Percentiles rank a stretch among this genome's conserved stretches.
phyloP scores from a whole-genome alignment of 2,113 vertebrate species.

The Podarcis cretensis region DNA sequence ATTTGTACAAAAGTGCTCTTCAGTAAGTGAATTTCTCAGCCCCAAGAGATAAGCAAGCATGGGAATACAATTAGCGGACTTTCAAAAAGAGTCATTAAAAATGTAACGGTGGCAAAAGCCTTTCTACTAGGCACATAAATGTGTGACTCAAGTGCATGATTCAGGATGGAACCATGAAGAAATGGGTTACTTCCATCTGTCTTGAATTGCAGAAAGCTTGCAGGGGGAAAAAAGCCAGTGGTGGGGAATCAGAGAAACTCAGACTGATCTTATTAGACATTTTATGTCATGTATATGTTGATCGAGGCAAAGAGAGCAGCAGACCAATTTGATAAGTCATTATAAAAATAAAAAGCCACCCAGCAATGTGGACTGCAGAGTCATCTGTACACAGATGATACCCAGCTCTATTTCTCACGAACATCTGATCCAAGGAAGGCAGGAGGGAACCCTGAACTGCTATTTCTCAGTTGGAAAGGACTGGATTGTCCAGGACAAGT shows the following conservation, averaged over 20 bases:
- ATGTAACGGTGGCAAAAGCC: neutral
- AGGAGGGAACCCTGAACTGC: too few relatives aligned
- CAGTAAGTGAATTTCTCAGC: neutral
- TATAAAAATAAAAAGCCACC: neutral
- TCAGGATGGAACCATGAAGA: neutral
- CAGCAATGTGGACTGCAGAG: neutral
- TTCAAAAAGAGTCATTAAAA: constrained; percentile 13
- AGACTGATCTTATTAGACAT: neutral
- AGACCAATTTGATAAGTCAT: neutral
- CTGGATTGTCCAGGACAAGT: too few relatives aligned
- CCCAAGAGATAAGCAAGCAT: constrained; percentile 7
- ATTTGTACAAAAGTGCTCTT: neutral
- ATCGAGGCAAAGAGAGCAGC: neutral
- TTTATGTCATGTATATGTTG: neutral
- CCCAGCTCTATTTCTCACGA: too few relatives aligned
- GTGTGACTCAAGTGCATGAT: neutral
- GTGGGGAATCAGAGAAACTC: neutral
- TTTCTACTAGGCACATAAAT: neutral
- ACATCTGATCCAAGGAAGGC: too few relatives aligned
- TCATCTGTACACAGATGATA: too few relatives aligned
- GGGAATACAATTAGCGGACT: constrained; percentile 1
- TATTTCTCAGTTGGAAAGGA: too few relatives aligned
- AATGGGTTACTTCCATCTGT: neutral
- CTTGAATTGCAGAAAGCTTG: neutral
- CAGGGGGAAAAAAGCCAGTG: neutral